Base-by-base conservation (phyloP, 1,140 invertebrate species). In the Formica selysi region DNA sequence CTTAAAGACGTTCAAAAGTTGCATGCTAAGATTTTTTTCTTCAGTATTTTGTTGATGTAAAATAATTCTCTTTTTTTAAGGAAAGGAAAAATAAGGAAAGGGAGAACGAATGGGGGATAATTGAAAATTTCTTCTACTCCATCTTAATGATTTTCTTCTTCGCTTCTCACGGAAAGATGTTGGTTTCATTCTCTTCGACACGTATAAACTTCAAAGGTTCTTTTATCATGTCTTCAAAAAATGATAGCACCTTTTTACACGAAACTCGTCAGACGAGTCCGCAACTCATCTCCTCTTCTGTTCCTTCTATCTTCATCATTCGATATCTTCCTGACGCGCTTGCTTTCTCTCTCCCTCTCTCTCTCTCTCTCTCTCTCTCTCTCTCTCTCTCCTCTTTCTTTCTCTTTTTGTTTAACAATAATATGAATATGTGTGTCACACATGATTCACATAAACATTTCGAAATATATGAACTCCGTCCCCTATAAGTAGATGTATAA, bases 261-360 rank as follows among this genome's bases (percentile, higher is more conserved):
- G 73, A 48, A 79, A 70, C 78, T 89, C 79, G 54, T 76, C 76
- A 71, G 22, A n/a, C 88, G 38, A 88, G 76, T 65, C 29, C 41
- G 36, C 61, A 19, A 59, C 22, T 62, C 57, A 44, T 22, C 26
- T 64, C 26, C 67, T 38, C 51, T 48, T 54, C 48, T 32, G 13
- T 32, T 62, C 67, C 11, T 48, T 19, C 36, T 22, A 36, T 61
- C 68, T 83, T 10, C 7, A 0, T 36, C 19, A n/a, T 44, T 38
- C 11, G n/a, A 48, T 38, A 36, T 67, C 41, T n/a, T 51, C 19
- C n/a, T 54, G 11, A 78, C 26, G 13, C 11, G 10, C 36, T 44
- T 32, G 16, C 13, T n/a, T 62, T 41, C 38, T 19, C 36, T 41
- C 36, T 48, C 38, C 61, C 48, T 26, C 26, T 41, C 29, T 44